Conservation (phyloP, 37 sponge, comb jelly and placozoan species). For the Mnemiopsis leidyi region DNA sequence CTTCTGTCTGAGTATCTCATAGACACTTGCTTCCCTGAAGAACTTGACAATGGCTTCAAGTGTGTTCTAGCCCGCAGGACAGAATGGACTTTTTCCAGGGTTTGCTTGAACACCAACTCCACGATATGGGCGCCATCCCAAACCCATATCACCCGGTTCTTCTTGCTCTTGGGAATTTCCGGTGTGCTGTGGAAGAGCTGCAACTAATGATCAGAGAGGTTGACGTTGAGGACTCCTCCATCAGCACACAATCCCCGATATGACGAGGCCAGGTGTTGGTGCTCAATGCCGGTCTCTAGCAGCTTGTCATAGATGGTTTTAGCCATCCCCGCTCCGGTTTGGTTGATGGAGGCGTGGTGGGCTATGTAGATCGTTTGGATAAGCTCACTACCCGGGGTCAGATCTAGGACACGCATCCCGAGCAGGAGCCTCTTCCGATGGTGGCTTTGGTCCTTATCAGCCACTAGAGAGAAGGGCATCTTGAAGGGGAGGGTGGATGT, state of each 20-base stretch:
- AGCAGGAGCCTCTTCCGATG: background rate
- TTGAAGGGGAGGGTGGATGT: background rate
- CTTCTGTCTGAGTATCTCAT: too few species aligned
- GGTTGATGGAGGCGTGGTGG: background rate
- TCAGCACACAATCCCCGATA: too few species aligned
- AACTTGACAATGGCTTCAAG: too few species aligned
- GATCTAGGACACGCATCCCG: background rate
- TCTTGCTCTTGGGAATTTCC: too few species aligned
- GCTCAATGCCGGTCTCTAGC: too few species aligned
- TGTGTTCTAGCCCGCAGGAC: too few species aligned
- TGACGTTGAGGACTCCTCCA: too few species aligned
- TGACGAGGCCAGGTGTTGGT: too few species aligned
- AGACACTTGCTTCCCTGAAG: too few species aligned
- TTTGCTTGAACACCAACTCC: background rate
- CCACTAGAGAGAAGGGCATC: background rate
- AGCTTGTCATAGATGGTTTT: background rate
- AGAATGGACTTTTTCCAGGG: background rate
- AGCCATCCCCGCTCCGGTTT: background rate
- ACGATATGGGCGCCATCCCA: slow-evolving; percentile 13
- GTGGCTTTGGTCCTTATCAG: background rate
- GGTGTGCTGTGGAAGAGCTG: too few species aligned
- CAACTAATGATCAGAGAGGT: too few species aligned
- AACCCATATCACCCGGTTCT: background rate
- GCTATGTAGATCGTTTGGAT: background rate
- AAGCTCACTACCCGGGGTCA: background rate